phyloP scores from a whole-genome alignment of 2,888 invertebrate species.

The Agrochola litura region DNA sequence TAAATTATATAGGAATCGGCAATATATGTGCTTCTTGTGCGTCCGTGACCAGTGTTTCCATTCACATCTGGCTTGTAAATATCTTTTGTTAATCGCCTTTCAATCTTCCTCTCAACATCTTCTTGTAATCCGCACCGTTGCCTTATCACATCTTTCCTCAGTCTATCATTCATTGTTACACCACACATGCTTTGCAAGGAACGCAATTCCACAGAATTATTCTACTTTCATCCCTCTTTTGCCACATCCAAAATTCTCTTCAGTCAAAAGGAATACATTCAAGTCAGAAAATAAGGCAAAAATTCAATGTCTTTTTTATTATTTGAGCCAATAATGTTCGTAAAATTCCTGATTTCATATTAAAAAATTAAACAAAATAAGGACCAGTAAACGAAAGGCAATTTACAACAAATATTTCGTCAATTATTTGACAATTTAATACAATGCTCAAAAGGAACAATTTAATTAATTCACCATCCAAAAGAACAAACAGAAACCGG shows the following conservation, averaged over 20 bases:
- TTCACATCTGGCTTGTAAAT: not conserved
- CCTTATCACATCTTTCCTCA: no score
- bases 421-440: not conserved
- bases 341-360: not conserved
- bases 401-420: not conserved
- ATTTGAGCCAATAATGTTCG: not conserved
- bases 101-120: not conserved
- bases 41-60: not conserved
- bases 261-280: not conserved
- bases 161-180: not conserved
- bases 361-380: not conserved
- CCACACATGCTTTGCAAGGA: not conserved
- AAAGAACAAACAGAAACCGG: slow-evolving; percentile 4
- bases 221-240: not conserved
- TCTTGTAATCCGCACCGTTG: no score
- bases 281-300: not conserved
- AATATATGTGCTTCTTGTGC: not conserved
- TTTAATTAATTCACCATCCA: not conserved
- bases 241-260: not conserved
- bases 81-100: not conserved
- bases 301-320: no score
- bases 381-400: not conserved
- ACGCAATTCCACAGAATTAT: not conserved
- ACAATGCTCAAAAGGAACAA: not conserved
- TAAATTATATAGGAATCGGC: no score